phyloP scores from a whole-genome alignment of 2,113 vertebrate species.

The Plotosus lineatus region DNA sequence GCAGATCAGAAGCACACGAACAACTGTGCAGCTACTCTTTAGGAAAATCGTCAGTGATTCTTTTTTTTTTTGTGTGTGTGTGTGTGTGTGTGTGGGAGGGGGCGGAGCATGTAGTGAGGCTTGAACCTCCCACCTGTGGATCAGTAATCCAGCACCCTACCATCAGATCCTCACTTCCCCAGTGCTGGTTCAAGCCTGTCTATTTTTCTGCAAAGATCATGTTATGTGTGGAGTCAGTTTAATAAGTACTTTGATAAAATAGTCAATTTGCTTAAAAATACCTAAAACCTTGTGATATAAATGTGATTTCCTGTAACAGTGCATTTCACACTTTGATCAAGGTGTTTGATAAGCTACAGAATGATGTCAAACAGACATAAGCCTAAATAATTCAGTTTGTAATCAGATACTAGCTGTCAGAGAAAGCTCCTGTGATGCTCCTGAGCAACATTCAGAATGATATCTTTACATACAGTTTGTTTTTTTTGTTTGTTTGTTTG shows the following conservation, averaged over 20 bases:
- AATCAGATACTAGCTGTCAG: conserved; percentile 1
- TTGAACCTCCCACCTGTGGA: too few species aligned
- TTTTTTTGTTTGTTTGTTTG: not conserved
- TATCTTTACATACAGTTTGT: not conserved
- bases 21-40: too few species aligned
- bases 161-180: too few species aligned
- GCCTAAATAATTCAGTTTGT: conserved; percentile 6
- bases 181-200: too few species aligned
- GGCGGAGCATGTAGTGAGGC: too few species aligned
- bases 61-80: too few species aligned
- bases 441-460: not conserved
- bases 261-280: not conserved
- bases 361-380: not conserved
- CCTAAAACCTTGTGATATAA: not conserved
- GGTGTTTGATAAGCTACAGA: not conserved
- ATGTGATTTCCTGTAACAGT: not conserved
- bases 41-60: too few species aligned
- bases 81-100: too few species aligned
- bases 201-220: not conserved
- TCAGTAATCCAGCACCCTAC: too few species aligned
- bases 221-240: not conserved
- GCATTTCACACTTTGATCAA: not conserved
- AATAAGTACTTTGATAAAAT: not conserved
- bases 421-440: not conserved
- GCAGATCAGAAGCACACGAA: too few species aligned